Evolutionary conservation across 2,113 vertebrate species (phyloP).

Genomic region (Cyanoderma ruficeps): DNA sequence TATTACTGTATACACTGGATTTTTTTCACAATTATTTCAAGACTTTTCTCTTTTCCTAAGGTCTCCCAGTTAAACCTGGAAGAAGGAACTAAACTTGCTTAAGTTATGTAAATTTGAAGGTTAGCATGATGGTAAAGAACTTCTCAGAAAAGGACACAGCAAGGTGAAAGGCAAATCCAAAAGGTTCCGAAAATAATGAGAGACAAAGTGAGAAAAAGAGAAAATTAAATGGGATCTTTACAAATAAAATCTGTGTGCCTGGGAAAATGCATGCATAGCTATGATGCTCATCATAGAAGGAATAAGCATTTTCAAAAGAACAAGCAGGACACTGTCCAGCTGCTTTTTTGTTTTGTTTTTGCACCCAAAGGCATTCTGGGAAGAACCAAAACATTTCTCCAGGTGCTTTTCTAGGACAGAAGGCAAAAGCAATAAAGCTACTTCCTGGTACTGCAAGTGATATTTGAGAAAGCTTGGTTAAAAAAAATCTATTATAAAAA

Average conservation of each 20-base stretch:
- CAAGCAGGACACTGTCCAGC: not conserved
- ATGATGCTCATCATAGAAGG: not conserved
- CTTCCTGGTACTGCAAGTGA: not conserved
- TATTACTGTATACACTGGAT: not conserved
- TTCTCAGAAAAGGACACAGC: not conserved
- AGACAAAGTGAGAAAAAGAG: not conserved
- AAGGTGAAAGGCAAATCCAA: not conserved
- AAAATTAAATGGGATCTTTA: not conserved
- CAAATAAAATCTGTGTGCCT: not conserved
- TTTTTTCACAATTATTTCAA: not conserved
- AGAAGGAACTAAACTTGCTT: not conserved
- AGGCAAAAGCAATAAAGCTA: not conserved
- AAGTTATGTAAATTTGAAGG: not conserved
- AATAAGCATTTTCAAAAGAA: not conserved
- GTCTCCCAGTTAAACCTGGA: not conserved
- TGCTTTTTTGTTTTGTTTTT: not conserved
- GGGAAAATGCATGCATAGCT: not conserved
- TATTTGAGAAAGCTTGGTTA: not conserved
- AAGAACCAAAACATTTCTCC: not conserved
- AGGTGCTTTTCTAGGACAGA: not conserved
- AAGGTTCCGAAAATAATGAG: not conserved
- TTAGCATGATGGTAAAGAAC: not conserved
- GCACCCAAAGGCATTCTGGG: not conserved
- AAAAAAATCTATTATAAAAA: not conserved
- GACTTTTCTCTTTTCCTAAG: not conserved